These are phyloP conservation scores for Elephantulus edwardii DNA, from an alignment of 2,113 vertebrate genomes.

Conservation along the genomic window DNA sequence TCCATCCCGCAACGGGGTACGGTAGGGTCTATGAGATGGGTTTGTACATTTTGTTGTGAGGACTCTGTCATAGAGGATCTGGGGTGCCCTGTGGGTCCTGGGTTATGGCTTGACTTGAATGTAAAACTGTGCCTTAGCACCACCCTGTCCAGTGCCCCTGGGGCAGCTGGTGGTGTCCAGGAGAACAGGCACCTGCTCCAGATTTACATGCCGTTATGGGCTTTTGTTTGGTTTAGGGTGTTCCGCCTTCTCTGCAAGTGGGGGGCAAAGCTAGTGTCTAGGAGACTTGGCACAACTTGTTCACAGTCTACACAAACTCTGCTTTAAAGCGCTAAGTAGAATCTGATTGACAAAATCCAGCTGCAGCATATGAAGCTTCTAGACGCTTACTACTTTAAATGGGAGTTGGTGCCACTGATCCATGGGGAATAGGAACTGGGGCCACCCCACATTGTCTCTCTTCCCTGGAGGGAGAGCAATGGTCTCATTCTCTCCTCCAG, in stretches of 20 bases:
- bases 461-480: not conserved
- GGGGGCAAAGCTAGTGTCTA: constrained; percentile 26
- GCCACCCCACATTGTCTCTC: too few species aligned
- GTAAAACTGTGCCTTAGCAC: constrained; percentile 79
- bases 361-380: not conserved
- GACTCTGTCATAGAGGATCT: not conserved
- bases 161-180: constrained; percentile 59
- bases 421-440: fast-evolving
- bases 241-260: constrained; percentile 51
- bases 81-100: not conserved
- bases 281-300: constrained; percentile 44
- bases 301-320: not conserved
- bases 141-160: constrained; percentile 48
- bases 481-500: not conserved
- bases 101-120: constrained; percentile 68
- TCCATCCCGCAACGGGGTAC: not conserved
- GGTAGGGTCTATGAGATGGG: not conserved
- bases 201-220: constrained; percentile 10
- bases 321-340: constrained; percentile 8
- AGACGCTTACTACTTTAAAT: not conserved
- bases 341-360: not conserved
- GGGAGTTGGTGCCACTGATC: constrained; percentile 15
- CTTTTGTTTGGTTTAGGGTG: constrained; percentile 54
- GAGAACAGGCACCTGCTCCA: constrained; percentile 49
- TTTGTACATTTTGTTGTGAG: not conserved